These are phyloP conservation scores for Stenurella melanura DNA, from an alignment of 2,888 invertebrate genomes.

Conservation along the genomic window DNA sequence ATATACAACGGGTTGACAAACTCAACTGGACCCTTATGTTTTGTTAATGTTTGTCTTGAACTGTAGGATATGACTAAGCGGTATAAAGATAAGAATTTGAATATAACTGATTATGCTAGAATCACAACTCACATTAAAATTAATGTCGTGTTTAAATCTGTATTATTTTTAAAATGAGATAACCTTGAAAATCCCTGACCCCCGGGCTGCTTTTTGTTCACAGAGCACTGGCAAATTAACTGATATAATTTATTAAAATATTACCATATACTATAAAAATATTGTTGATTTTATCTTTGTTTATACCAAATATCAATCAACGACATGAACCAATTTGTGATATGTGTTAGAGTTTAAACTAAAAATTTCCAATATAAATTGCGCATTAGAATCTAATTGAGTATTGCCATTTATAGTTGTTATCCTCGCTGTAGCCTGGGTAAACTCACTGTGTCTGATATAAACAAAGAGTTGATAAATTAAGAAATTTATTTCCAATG, in stretches of 20 bases:
- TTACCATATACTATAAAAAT: background rate
- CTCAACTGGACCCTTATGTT: slow-evolving; percentile 9
- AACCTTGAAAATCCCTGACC: background rate
- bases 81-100: background rate
- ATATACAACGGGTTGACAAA: background rate
- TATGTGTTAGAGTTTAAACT: no score
- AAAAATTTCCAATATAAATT: no score
- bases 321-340: no score
- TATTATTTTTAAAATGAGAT: background rate
- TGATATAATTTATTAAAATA: background rate
- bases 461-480: no score
- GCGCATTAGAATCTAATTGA: no score
- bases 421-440: no score
- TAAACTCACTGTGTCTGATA: no score
- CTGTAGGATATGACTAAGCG: background rate
- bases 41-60: slow-evolving; percentile 14
- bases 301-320: no score
- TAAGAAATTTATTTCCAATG: no score
- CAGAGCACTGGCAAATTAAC: background rate
- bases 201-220: background rate
- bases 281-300: no score
- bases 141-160: background rate
- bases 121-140: background rate
- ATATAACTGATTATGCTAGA: background rate
- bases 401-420: no score